A percentile compares a stretch with the other conserved stretches of the same genome.
These are phyloP conservation scores for Takifugu flavidus DNA, from an alignment of 2,113 vertebrate species.

Conservation along the genomic window DNA sequence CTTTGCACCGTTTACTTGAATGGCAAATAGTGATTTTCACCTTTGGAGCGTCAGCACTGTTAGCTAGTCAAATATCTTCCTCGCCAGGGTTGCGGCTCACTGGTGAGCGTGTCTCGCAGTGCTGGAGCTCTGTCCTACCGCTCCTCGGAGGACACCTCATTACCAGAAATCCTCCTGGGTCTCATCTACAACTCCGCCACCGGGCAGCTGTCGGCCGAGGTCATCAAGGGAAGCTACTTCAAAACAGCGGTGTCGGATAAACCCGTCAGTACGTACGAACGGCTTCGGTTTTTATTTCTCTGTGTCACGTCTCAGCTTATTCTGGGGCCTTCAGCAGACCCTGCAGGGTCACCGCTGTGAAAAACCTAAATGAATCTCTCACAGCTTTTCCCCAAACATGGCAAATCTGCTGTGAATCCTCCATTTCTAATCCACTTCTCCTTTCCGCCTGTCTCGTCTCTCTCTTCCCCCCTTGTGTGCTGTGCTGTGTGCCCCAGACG, in stretches of 20 bases:
- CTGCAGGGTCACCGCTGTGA: neutral
- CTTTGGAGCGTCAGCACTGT: neutral
- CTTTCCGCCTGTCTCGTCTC: conserved; percentile 26
- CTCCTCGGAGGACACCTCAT: conserved; percentile 84
- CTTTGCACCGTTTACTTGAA: too few species aligned
- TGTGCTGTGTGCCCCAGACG: conserved; percentile 75
- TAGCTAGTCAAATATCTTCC: neutral
- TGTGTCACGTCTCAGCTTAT: neutral
- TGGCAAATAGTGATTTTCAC: neutral
- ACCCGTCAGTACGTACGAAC: conserved; percentile 78
- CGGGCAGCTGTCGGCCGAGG: conserved; percentile 91
- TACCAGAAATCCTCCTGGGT: conserved; percentile 92
- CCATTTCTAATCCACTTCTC: neutral
- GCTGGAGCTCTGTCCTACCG: conserved; percentile 87
- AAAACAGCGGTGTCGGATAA: conserved; percentile 91
- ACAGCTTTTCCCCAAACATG: too few species aligned
- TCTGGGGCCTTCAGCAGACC: neutral
- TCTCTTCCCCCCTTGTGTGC: conserved; percentile 41
- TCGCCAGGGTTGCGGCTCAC: conserved; percentile 87
- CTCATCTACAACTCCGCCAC: conserved; percentile 94
- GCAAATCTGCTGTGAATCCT: neutral
- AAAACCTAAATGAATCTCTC: neutral
- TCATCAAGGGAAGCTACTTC: conserved; percentile 98
- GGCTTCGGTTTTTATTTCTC: neutral
- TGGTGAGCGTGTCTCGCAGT: conserved; percentile 89